phyloP scores from a whole-genome alignment of 2,113 vertebrate species.

The Heteronetta atricapilla region DNA sequence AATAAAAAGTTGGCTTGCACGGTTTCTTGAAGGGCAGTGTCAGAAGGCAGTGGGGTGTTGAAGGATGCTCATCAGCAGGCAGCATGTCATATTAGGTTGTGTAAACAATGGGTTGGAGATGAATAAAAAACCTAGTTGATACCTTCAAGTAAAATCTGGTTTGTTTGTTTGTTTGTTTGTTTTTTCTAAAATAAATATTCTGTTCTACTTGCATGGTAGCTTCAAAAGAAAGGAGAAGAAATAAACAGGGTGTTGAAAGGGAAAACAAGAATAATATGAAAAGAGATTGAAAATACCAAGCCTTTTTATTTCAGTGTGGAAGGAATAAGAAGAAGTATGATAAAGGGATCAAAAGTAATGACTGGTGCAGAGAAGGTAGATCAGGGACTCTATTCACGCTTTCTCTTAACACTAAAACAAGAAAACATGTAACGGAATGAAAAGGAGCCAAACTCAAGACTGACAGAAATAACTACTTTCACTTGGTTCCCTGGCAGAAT shows the following conservation, averaged over 20 bases:
- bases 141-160: not conserved
- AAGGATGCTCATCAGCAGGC: not conserved
- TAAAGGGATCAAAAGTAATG: not conserved
- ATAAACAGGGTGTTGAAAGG: slow-evolving; percentile 4
- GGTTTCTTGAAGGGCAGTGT: not conserved
- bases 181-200: not conserved
- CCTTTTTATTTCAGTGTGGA: not conserved
- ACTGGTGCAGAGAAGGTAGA: not conserved
- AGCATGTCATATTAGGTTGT: not conserved
- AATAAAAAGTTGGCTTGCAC: not conserved
- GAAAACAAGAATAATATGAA: not conserved
- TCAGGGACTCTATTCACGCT: not conserved
- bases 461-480: not conserved
- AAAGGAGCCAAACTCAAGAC: not conserved
- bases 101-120: not conserved
- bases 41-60: not conserved
- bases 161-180: not conserved
- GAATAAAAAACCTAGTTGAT: not conserved
- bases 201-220: not conserved
- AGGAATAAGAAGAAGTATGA: not conserved
- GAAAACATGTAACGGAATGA: not conserved
- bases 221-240: slow-evolving; percentile 4
- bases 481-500: not conserved
- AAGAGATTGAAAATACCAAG: not conserved
- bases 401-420: not conserved